Conservation (phyloP, 2,113 vertebrate genomes). For the Anguilla japonica region DNA sequence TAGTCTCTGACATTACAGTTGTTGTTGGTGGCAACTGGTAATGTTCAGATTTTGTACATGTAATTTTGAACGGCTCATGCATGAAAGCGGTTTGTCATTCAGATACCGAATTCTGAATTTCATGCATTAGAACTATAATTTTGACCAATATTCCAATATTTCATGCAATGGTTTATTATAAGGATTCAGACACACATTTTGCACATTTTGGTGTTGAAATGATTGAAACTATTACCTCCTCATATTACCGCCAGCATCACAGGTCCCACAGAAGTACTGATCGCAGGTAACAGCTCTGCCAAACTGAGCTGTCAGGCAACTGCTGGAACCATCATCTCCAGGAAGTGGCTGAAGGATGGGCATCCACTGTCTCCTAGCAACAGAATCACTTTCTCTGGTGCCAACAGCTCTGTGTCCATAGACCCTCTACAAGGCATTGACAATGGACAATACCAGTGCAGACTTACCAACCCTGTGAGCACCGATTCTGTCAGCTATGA, state of each 20-base stretch:
- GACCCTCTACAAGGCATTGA: constrained; percentile 16
- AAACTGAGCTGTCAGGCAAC: constrained; percentile 29
- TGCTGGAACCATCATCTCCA: not conserved
- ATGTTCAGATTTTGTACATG: too few species aligned
- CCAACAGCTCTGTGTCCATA: constrained; percentile 8
- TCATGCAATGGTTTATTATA: not conserved
- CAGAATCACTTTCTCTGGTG: constrained; percentile 15
- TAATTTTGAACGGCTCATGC: too few species aligned
- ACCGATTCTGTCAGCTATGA: not conserved
- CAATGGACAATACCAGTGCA: constrained; percentile 27
- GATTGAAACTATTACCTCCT: not conserved
- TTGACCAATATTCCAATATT: too few species aligned
- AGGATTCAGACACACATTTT: not conserved
- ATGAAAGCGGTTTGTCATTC: too few species aligned
- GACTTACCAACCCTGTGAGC: constrained; percentile 20
- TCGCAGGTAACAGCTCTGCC: constrained; percentile 28
- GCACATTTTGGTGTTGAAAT: not conserved
- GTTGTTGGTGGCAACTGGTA: too few species aligned
- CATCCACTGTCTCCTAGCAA: constrained; percentile 23
- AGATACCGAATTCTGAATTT: too few species aligned
- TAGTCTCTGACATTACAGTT: too few species aligned
- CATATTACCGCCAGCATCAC: constrained; percentile 7
- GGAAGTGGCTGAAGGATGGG: constrained; percentile 28
- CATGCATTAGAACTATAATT: too few species aligned
- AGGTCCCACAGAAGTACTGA: constrained; percentile 11